Base-by-base conservation (phyloP, 2,113 vertebrate genomes). In the Penelope pileata region DNA sequence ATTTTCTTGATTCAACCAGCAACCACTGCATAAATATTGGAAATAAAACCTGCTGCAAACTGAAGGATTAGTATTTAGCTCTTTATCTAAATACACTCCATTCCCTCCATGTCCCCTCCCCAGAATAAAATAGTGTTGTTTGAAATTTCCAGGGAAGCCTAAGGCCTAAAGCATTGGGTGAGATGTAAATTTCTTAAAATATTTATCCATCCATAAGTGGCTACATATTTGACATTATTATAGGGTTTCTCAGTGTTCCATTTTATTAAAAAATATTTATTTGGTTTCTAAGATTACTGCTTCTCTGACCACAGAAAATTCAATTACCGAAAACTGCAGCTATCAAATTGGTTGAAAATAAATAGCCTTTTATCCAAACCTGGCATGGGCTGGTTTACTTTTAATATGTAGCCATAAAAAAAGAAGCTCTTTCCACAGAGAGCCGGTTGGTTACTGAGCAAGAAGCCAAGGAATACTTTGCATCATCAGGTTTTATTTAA, bases 241-340 rank as follows among this genome's bases (percentile, higher is more conserved):
- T 97, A 97, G 97, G 96, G 95, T 97, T 98, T 98, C 98, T 98
- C 97, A 98, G 97, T 97, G 97, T 98, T 98, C 98, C 98, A 97
- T 98, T 98, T 98, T 98, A 98, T 98, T 98, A 98, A 98, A 98
- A 98, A 98, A 98, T 98, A 98, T 98, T 98, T 98, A 98, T 98
- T 98, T 98, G 98, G 98, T 98, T 98, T 98, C 98, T 98, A 98
- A 98, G 97, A 98, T 98, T 98, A 98, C 98, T 97, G 95, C 97
- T 97, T 95, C 97, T 97, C 97, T 96, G 94, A 98, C 98, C 98
- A 98, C 98, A 98, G 98, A 98, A 98, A 98, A 98, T 98, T 98
- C 97, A 98, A 98, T 98, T 98, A 98, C 98, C 73, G 95, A 97
- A 98, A 98, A 97, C 98, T 98, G 97, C 96, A 98, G 97, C 98